Percentiles rank a stretch among this genome's conserved stretches.
Conservation (phyloP, 2,797 vertebrate species). For the Catostomus latipinnis region DNA sequence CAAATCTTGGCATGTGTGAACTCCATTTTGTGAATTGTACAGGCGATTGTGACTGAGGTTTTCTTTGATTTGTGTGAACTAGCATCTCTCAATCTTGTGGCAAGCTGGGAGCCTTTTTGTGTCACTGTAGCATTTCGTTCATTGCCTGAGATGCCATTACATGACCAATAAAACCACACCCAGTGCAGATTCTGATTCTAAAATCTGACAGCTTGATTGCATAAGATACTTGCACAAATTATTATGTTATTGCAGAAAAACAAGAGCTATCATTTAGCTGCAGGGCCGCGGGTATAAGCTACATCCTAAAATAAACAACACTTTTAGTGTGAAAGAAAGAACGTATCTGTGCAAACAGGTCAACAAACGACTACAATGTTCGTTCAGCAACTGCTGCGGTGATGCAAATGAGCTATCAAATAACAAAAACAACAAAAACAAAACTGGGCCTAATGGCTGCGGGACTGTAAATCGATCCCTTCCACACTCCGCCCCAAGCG, state of each 20-base stretch:
- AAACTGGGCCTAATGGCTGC: slow-evolving; percentile 61
- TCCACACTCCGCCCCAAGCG: slow-evolving; percentile 42
- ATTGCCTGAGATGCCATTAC: slow-evolving; percentile 15
- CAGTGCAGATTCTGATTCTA: slow-evolving; percentile 3
- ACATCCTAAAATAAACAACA: slow-evolving; percentile 7
- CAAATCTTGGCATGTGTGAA: background rate
- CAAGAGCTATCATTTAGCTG: slow-evolving; percentile 1
- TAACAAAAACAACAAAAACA: slow-evolving; percentile 79
- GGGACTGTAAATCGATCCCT: slow-evolving; percentile 54
- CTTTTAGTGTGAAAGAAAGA: slow-evolving; percentile 4
- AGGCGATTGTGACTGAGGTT: background rate
- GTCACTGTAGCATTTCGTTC: slow-evolving; percentile 8
- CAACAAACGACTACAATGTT: slow-evolving; percentile 42
- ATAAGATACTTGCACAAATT: background rate
- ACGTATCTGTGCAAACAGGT: slow-evolving; percentile 25
- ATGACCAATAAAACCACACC: slow-evolving; percentile 18
- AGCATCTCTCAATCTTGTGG: slow-evolving; percentile 15
- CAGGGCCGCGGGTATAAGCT: background rate
- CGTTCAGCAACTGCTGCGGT: slow-evolving; percentile 74
- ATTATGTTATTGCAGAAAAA: background rate
- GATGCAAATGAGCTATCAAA: slow-evolving; percentile 77
- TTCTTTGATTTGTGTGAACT: slow-evolving; percentile 4
- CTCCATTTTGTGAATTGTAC: slow-evolving; percentile 7
- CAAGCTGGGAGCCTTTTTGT: slow-evolving; percentile 46
- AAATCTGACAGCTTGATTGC: slow-evolving; percentile 9